Percentiles rank a stretch among this genome's conserved stretches.
phyloP scores from a whole-genome alignment of 2,888 invertebrate genomes.

The Lumbricus terrestris region DNA sequence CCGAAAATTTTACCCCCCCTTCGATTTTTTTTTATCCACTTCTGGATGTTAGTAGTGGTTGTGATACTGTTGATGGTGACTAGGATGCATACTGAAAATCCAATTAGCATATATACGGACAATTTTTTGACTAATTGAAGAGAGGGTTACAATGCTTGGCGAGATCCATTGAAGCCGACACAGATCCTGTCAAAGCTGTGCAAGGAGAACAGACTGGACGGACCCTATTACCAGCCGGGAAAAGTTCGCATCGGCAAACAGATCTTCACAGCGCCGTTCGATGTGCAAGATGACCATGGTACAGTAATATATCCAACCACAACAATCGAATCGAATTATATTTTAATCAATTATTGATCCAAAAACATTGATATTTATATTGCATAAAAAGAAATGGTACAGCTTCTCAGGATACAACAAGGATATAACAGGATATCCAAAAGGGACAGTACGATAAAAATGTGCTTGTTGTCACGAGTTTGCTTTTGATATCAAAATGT shows the following conservation, averaged over 20 bases:
- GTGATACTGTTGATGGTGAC: conserved; percentile 26
- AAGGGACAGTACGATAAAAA: too few relatives aligned
- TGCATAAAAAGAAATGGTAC: too few relatives aligned
- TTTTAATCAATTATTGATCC: too few relatives aligned
- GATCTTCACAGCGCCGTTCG: conserved; percentile 52
- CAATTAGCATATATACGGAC: not conserved
- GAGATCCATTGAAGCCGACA: conserved; percentile 82
- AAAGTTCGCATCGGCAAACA: conserved; percentile 55
- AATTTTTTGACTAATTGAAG: conserved; percentile 22
- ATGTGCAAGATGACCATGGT: conserved; percentile 50
- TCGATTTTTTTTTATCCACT: too few relatives aligned
- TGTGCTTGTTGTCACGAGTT: too few relatives aligned
- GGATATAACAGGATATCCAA: too few relatives aligned
- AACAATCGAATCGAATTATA: too few relatives aligned
- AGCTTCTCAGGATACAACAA: too few relatives aligned
- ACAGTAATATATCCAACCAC: conserved; percentile 22
- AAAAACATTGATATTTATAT: too few relatives aligned
- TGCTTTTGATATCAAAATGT: too few relatives aligned
- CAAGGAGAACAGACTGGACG: conserved; percentile 81
- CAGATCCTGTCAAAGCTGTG: conserved; percentile 80
- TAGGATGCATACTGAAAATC: conserved; percentile 6
- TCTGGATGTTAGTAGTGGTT: conserved; percentile 28
- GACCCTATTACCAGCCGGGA: conserved; percentile 57
- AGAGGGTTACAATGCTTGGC: conserved; percentile 78
- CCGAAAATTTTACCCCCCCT: too few relatives aligned